Percentiles rank a stretch among this genome's conserved stretches.
These are phyloP conservation scores for Colinus virginianus DNA, from an alignment of 2,113 vertebrate genomes.

Conservation along the genomic window DNA sequence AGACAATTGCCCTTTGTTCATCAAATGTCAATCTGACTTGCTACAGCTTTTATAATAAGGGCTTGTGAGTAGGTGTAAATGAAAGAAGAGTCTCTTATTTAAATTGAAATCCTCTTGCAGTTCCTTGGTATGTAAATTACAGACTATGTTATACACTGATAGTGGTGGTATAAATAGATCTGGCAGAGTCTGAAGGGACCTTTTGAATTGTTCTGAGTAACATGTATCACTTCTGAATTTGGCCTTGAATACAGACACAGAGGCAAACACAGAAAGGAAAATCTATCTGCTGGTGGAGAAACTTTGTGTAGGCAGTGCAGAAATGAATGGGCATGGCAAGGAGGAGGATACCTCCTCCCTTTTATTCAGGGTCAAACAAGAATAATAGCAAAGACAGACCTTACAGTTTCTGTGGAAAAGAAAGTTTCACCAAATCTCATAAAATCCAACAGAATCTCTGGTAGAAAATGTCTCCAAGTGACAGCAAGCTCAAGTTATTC, in stretches of 20 bases:
- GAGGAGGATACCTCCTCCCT: neutral
- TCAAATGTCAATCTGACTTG: constrained; percentile 3
- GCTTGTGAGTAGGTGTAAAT: constrained; percentile 55
- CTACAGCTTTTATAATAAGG: constrained; percentile 51
- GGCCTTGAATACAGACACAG: constrained; percentile 15
- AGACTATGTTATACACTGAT: constrained; percentile 28
- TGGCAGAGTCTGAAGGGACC: neutral
- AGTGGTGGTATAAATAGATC: constrained; percentile 52
- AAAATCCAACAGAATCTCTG: neutral
- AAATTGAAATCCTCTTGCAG: constrained; percentile 42
- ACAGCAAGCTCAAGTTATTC: neutral
- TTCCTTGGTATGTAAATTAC: constrained; percentile 57
- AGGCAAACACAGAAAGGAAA: neutral
- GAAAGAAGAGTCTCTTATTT: constrained; percentile 50
- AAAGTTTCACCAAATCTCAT: constrained; percentile 15
- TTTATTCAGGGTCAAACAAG: neutral
- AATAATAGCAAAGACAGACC: neutral
- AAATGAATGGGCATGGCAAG: neutral
- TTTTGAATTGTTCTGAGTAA: constrained; percentile 25
- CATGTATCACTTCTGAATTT: neutral
- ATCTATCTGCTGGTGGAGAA: neutral
- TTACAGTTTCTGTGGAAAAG: neutral
- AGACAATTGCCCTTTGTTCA: constrained; percentile 67
- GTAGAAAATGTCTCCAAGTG: neutral
- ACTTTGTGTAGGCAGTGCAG: neutral